Base-by-base conservation (phyloP, 2,888 invertebrate species). In the Nemotelus pantherinus region DNA sequence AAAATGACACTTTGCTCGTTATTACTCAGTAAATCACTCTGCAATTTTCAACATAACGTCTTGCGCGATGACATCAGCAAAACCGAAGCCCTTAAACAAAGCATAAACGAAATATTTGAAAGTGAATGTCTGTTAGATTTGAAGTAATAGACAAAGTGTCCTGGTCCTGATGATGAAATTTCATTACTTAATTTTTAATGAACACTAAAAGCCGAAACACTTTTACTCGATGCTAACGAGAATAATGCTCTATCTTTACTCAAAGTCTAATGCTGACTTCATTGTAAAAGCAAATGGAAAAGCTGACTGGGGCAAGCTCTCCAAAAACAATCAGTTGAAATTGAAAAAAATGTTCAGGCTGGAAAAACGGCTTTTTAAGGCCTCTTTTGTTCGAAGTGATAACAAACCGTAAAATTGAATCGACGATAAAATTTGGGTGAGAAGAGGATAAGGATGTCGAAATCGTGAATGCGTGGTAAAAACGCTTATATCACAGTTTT, bases 141-240 rank as follows among this genome's bases (percentile, higher is more conserved):
- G 50, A 25, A 25, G 25, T 50, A 50, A 50, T 7, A 50, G 50
- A 50, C 9, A 50, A 50, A 9, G 50, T 50, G 6, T 50, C 50
- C 9, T 63, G 6, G 43, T 10, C 63, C 25, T 25, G 25, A 25
- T 57, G 50, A 9, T 41, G 41, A 71, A 71, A 71, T 55, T 71
- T 71, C 71, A 44, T 71, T 55, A 71, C 71, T 71, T 71, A 71
- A 71, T 55, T 71, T 71, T 57, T 53, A 71, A 71, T 71, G 71
- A 43, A 57, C 71, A 71, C 55, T 71, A 55, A 71, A 55, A 71
- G 55, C n/a, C 10, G n/a, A 53, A 45, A 71, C 44, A n/a, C 41
- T 65, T 65, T 65, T 65, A 3, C 6, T 10, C 25, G 25, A 4
- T 39, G n/a, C 58, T 10, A n/a, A 39, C 6, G n/a, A 58, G 5